A percentile compares a stretch with the other conserved stretches of the same genome.
These are phyloP conservation scores for Tragelaphus scriptus DNA, from an alignment of 2,113 vertebrate species.

Conservation along the genomic window DNA sequence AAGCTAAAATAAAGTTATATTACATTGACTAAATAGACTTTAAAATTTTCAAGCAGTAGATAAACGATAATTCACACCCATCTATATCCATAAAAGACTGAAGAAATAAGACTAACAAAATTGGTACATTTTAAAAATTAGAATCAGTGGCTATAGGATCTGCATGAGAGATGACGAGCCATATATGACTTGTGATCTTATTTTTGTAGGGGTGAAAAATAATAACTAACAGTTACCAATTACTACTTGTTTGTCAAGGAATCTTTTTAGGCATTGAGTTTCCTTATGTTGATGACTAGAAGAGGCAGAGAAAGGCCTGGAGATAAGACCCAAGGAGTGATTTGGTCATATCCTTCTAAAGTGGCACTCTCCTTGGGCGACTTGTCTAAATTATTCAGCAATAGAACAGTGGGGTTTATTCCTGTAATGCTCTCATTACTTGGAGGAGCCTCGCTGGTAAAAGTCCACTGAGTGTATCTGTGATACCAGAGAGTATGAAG, in stretches of 20 bases:
- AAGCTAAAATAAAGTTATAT: conserved; percentile 2
- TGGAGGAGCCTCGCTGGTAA: background rate
- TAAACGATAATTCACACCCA: background rate
- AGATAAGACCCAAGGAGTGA: background rate
- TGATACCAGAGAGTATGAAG: background rate
- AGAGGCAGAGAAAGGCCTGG: background rate
- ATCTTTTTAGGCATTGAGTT: background rate
- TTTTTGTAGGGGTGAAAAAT: conserved; percentile 1
- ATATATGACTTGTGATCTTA: background rate
- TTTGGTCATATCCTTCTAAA: background rate
- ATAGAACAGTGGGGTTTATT: background rate
- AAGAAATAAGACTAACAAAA: background rate
- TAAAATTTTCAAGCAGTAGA: background rate
- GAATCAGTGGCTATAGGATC: background rate
- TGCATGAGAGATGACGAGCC: background rate
- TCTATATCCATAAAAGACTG: background rate
- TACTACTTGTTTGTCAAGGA: background rate
- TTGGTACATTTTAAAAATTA: background rate
- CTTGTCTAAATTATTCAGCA: background rate
- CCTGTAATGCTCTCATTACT: background rate
- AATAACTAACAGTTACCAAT: background rate
- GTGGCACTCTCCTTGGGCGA: background rate
- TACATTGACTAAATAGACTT: background rate
- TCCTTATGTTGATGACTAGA: background rate
- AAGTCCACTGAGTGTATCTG: background rate